These are phyloP conservation scores for Seladonia tumulorum DNA, from an alignment of 2,888 invertebrate species.

Conservation along the genomic window DNA sequence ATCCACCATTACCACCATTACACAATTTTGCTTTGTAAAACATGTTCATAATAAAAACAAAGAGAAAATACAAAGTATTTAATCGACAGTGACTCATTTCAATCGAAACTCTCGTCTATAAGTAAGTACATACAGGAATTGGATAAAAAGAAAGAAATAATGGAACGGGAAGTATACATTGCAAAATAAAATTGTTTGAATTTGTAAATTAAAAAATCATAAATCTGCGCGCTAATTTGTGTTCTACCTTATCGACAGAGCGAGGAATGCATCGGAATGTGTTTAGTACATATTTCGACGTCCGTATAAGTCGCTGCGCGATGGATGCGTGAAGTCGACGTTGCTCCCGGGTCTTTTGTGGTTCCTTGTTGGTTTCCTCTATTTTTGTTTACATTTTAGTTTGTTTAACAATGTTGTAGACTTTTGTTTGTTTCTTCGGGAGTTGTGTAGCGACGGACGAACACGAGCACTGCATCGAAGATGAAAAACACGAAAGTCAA, in stretches of 20 bases:
- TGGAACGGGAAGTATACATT: neutral
- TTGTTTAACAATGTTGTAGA: conserved; percentile 58
- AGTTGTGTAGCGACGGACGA: conserved; percentile 5
- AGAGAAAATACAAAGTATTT: conserved; percentile 68
- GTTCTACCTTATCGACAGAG: conserved; percentile 18
- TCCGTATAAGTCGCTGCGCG: conserved; percentile 36
- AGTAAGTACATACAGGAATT: neutral
- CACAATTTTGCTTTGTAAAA: conserved; percentile 83
- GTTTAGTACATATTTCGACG: conserved; percentile 17
- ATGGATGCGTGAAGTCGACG: conserved; percentile 48
- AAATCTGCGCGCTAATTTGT: neutral
- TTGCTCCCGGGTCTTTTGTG: conserved; percentile 40
- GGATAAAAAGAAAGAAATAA: neutral
- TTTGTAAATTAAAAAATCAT: neutral
- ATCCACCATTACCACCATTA: conserved; percentile 71
- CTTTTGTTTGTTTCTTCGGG: conserved; percentile 36
- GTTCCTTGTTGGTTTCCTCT: conserved; percentile 54
- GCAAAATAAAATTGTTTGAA: neutral
- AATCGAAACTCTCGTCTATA: neutral
- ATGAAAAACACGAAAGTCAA: conserved; percentile 68
- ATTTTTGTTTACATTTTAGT: conserved; percentile 59
- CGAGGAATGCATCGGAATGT: conserved; percentile 3
- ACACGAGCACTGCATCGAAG: conserved; percentile 29
- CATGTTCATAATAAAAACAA: conserved; percentile 83
- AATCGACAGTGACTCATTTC: conserved; percentile 57